Conservation (phyloP, 2,797 vertebrate species). For the Pempheris klunzingeri region DNA sequence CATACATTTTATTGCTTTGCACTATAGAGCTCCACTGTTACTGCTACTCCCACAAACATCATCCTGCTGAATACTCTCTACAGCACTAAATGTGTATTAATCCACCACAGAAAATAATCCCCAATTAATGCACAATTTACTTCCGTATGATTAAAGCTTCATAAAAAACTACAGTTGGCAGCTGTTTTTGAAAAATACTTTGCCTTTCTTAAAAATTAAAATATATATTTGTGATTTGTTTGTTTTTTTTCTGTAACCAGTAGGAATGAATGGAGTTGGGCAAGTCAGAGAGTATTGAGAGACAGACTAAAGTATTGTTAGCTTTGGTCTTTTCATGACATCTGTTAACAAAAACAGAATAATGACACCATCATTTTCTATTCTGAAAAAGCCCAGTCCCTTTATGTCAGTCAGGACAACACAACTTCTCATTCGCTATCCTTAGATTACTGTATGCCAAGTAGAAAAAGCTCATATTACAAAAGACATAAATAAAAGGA, state of each 20-base stretch:
- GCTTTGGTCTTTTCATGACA: no score
- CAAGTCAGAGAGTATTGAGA: neutral
- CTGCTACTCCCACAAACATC: no score
- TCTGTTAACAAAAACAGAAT: neutral
- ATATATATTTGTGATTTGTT: neutral
- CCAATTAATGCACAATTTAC: no score
- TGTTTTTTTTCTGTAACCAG: neutral
- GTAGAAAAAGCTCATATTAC: constrained; percentile 1
- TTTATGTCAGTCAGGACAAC: neutral
- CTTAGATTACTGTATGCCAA: neutral
- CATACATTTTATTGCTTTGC: no score
- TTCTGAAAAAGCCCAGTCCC: neutral
- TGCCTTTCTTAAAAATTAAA: no score
- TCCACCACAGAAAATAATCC: no score
- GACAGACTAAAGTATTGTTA: no score
- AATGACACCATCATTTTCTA: neutral
- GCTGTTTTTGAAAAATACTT: no score
- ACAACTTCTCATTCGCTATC: neutral
- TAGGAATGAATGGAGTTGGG: neutral
- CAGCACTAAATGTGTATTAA: no score
- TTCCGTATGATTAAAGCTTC: neutral
- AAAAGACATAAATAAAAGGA: constrained; percentile 7
- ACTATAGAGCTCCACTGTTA: constrained; percentile 29
- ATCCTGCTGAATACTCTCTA: no score
- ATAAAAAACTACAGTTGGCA: no score